phyloP scores from a whole-genome alignment of 23 tunicate species.

The Trididemnum clinides region DNA sequence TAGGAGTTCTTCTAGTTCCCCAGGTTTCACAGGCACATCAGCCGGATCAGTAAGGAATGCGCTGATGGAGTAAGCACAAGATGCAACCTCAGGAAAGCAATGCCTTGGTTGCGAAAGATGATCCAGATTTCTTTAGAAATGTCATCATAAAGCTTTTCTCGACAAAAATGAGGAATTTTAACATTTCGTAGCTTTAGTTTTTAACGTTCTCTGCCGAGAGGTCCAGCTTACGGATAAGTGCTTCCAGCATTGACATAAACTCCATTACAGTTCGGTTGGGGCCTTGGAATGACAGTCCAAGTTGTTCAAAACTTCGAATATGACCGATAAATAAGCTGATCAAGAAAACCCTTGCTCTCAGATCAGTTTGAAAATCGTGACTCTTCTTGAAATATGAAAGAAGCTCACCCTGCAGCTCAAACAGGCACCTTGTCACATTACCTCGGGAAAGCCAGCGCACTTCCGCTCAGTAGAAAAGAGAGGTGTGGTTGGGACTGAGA shows the following conservation, averaged over 20 bases:
- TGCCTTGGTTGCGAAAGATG: conserved; percentile 8
- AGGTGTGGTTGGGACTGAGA: no score
- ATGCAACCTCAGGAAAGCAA: conserved; percentile 37
- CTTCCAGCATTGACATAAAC: not conserved
- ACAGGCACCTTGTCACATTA: no score
- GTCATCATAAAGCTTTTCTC: not conserved
- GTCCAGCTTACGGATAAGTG: no score
- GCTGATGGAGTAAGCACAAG: conserved; percentile 4
- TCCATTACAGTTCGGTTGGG: conserved; percentile 16
- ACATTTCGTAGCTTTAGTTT: no score
- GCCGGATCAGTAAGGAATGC: conserved; percentile 12
- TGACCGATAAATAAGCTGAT: conserved; percentile 38
- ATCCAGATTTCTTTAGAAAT: not conserved
- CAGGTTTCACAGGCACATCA: conserved; percentile 31
- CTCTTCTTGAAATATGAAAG: no score
- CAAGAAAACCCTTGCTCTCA: conserved; percentile 29
- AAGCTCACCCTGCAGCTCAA: no score
- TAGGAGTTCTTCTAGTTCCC: conserved; percentile 18
- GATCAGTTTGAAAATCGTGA: conserved; percentile 32
- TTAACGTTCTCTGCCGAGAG: conserved; percentile 31
- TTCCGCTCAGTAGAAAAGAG: no score
- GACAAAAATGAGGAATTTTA: no score
- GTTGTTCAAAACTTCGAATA: conserved; percentile 9
- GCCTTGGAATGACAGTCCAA: conserved; percentile 27
- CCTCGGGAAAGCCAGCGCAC: no score